Percentiles rank a stretch among this genome's conserved stretches.
These are phyloP conservation scores for Unio delphinus DNA, from an alignment of 2,888 invertebrate species.

Conservation along the genomic window DNA sequence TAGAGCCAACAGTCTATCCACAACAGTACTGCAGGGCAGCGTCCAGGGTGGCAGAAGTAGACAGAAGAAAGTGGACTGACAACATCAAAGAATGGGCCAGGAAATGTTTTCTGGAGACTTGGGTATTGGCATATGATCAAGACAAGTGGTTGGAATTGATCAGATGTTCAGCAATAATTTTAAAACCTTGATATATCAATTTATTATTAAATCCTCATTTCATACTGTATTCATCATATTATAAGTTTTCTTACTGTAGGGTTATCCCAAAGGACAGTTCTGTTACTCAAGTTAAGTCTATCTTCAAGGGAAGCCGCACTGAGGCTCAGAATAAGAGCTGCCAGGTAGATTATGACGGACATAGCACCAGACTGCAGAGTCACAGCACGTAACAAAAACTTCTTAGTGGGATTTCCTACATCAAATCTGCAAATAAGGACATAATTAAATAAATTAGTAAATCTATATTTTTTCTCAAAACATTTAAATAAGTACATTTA, in stretches of 20 bases:
- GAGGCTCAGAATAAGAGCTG: conserved; percentile 59
- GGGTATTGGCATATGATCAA: no score
- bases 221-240: background rate
- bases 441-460: conserved; percentile 2
- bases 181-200: background rate
- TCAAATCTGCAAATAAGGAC: conserved; percentile 60
- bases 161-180: no score
- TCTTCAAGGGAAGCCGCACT: conserved; percentile 61
- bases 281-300: conserved; percentile 57
- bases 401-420: conserved; percentile 54
- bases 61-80: no score
- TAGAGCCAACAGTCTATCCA: no score
- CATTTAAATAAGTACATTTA: no score
- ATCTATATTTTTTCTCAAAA: background rate
- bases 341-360: conserved; percentile 60
- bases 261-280: conserved; percentile 45
- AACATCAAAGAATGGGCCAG: no score
- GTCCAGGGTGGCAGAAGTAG: no score
- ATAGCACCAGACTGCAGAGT: conserved; percentile 67
- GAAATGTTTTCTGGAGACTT: no score
- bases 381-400: conserved; percentile 56
- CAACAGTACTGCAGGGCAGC: no score
- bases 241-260: conserved; percentile 36
- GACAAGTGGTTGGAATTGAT: no score
- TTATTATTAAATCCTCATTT: background rate